phyloP scores from a whole-genome alignment of 2,797 vertebrate species.

The Pseudocheirus occidentalis region DNA sequence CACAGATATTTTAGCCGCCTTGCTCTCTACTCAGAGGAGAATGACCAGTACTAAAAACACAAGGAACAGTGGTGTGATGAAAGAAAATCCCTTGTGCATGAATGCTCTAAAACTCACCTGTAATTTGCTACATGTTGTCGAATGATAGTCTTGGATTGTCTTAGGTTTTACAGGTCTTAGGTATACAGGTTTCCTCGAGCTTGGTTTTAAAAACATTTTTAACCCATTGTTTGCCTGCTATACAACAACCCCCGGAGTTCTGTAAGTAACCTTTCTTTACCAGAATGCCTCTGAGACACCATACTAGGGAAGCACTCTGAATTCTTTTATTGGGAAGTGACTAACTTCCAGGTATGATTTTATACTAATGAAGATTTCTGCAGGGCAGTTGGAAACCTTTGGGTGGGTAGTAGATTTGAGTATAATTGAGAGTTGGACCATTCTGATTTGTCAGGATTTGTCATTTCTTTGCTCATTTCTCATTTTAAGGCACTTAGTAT shows the following conservation, averaged over 20 bases:
- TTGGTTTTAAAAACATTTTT: conserved; percentile 16
- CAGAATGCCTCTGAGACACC: conserved; percentile 17
- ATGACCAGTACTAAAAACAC: conserved; percentile 18
- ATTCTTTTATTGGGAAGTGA: conserved; percentile 8
- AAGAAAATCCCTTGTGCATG: conserved; percentile 16
- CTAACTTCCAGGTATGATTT: neutral
- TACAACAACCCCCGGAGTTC: neutral
- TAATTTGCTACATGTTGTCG: neutral
- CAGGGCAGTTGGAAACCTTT: conserved; percentile 19
- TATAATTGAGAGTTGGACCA: neutral
- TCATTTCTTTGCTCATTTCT: neutral
- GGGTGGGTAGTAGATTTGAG: neutral
- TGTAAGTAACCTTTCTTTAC: conserved; percentile 15
- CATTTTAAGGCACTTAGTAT: neutral
- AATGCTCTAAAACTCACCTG: neutral
- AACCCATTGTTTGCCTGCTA: conserved; percentile 33
- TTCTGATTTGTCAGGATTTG: neutral
- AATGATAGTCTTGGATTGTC: neutral
- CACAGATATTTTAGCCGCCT: neutral
- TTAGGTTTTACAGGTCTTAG: neutral
- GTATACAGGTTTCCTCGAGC: neutral
- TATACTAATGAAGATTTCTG: conserved; percentile 9
- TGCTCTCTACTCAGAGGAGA: conserved; percentile 13
- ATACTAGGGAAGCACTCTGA: conserved; percentile 29
- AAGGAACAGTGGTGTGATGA: neutral